Evolutionary conservation across 2,888 invertebrate species (phyloP).

Genomic region (Phytoseiulus persimilis): DNA sequence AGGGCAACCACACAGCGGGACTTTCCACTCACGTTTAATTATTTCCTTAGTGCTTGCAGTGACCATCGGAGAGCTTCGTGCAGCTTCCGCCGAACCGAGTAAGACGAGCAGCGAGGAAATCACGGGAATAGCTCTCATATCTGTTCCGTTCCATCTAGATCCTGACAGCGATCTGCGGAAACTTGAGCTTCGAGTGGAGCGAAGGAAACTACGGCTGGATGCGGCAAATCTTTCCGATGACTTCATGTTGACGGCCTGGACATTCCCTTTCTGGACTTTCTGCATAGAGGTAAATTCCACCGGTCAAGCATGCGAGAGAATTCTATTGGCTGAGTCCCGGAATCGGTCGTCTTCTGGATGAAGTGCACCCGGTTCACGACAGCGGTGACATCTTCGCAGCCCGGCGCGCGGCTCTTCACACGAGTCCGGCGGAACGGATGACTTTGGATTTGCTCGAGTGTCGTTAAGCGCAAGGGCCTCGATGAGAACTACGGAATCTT

Average conservation of each 20-base stretch:
- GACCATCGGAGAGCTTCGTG: not conserved
- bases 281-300: not conserved
- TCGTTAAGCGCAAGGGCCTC: not conserved
- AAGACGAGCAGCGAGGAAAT: not conserved
- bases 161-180: not conserved
- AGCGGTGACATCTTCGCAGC: not conserved
- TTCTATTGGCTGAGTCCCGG: not conserved
- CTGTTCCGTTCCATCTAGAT: not conserved
- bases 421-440: not conserved
- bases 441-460: not conserved
- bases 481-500: not conserved
- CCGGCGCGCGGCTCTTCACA: not conserved
- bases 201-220: not conserved
- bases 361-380: not conserved
- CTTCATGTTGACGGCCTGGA: not conserved
- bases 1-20: not conserved
- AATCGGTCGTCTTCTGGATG: not conserved
- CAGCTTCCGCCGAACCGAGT: not conserved
- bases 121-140: not conserved
- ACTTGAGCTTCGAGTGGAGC: not conserved
- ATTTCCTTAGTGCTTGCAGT: not conserved
- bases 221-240: not conserved
- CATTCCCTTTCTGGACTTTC: not conserved
- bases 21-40: not conserved
- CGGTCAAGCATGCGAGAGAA: not conserved